A percentile compares a stretch with the other conserved stretches of the same genome.
phyloP scores from a whole-genome alignment of 23 tunicate species.

The Trididemnum nubilum region DNA sequence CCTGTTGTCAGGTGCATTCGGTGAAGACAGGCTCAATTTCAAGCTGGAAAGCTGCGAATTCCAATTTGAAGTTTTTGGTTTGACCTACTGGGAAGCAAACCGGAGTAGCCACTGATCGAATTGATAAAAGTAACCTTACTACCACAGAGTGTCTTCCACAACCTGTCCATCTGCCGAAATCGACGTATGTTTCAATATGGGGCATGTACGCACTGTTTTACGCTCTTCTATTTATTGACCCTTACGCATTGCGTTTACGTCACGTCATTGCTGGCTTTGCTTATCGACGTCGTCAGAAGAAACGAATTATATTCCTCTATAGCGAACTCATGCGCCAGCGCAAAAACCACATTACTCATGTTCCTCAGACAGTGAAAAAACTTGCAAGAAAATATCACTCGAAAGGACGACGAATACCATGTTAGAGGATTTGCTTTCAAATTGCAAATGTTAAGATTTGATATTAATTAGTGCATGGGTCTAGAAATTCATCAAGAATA shows the following conservation, averaged over 20 bases:
- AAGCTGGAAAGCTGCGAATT: no score
- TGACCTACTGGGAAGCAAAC: no score
- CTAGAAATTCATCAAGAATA: no score
- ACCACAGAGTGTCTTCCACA: constrained; percentile 62
- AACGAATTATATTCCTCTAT: constrained; percentile 64
- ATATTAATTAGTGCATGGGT: no score
- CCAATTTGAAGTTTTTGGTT: no score
- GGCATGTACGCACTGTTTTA: constrained; percentile 36
- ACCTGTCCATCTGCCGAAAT: constrained; percentile 3
- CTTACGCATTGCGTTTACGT: constrained; percentile 75
- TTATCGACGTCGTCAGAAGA: constrained; percentile 68
- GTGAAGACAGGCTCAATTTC: no score
- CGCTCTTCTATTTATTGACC: constrained; percentile 43
- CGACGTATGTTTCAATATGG: constrained; percentile 4
- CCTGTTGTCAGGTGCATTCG: no score
- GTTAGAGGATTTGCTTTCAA: no score
- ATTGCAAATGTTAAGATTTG: no score
- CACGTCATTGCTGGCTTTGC: constrained; percentile 61
- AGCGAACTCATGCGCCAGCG: constrained; percentile 77
- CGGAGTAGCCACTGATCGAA: no score
- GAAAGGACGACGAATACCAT: constrained; percentile 27
- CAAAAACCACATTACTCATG: constrained; percentile 51
- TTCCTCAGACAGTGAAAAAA: constrained; percentile 56
- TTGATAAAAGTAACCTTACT: no score
- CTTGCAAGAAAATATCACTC: constrained; percentile 57